phyloP scores from a whole-genome alignment of 2,797 vertebrate species.

The Lophius americanus region DNA sequence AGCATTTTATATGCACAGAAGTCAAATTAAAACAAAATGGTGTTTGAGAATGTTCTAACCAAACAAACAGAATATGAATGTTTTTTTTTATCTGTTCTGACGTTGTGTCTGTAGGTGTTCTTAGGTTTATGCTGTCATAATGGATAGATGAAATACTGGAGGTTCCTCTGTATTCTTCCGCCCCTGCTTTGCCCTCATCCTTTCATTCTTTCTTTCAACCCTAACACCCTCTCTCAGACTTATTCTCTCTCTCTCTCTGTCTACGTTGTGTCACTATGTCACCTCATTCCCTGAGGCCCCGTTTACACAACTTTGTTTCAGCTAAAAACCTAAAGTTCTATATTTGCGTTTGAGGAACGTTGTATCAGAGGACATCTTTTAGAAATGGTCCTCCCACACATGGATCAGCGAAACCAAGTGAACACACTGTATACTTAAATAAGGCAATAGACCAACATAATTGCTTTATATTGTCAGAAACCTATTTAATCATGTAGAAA shows the following conservation, averaged over 20 bases:
- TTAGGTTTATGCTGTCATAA: too few relatives aligned
- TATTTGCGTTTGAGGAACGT: too few relatives aligned
- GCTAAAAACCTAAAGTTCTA: too few relatives aligned
- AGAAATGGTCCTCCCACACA: too few relatives aligned
- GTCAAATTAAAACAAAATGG: not conserved
- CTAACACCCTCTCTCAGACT: slow-evolving; percentile 6
- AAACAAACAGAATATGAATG: not conserved
- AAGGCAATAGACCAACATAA: too few relatives aligned
- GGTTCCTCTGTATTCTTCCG: not conserved
- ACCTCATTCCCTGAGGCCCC: too few relatives aligned
- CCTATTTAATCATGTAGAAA: too few relatives aligned
- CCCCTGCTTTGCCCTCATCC: slow-evolving; percentile 25
- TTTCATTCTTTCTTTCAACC: slow-evolving; percentile 12
- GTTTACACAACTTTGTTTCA: too few relatives aligned
- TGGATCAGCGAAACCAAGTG: too few relatives aligned
- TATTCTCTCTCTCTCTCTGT: slow-evolving; percentile 8
- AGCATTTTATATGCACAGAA: not conserved
- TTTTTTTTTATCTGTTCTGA: not conserved
- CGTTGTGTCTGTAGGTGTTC: not conserved
- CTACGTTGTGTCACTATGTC: not conserved
- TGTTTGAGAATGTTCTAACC: not conserved
- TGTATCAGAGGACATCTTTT: too few relatives aligned
- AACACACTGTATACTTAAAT: too few relatives aligned
- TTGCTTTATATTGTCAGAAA: too few relatives aligned
- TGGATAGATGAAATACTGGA: not conserved